phyloP scores from a whole-genome alignment of 2,797 vertebrate genomes.

The Hafferia zeledoni region DNA sequence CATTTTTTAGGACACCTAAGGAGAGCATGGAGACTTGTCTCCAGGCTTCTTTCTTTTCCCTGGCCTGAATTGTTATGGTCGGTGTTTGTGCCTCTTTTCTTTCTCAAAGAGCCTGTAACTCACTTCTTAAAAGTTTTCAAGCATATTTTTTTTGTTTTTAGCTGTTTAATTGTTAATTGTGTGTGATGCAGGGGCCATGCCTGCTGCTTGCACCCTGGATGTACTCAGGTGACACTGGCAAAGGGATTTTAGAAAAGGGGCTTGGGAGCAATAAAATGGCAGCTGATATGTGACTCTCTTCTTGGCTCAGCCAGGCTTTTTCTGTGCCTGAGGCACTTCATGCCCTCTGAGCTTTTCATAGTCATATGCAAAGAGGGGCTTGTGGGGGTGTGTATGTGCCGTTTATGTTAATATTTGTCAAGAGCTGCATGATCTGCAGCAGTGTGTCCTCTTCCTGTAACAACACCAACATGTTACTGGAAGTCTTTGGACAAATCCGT shows the following conservation, averaged over 20 bases:
- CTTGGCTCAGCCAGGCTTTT: background rate
- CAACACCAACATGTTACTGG: background rate
- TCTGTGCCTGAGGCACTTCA: background rate
- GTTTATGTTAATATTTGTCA: background rate
- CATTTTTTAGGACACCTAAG: accelerated
- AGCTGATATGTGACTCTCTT: background rate
- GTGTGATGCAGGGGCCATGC: background rate
- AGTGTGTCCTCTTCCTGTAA: background rate
- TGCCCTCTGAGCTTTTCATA: background rate
- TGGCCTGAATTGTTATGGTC: background rate
- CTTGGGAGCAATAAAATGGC: background rate
- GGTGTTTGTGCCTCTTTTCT: background rate
- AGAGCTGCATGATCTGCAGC: background rate
- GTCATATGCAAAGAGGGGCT: background rate
- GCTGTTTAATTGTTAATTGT: background rate
- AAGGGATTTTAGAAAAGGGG: background rate
- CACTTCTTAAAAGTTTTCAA: background rate
- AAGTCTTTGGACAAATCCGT: background rate
- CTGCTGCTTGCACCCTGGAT: background rate
- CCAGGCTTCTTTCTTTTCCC: background rate
- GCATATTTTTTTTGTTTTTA: too few species aligned
- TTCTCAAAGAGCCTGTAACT: background rate
- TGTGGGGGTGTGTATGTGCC: accelerated
- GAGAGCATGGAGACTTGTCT: background rate
- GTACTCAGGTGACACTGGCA: background rate